Base-by-base conservation (phyloP, 2,113 vertebrate genomes). In the Callipepla californica region DNA sequence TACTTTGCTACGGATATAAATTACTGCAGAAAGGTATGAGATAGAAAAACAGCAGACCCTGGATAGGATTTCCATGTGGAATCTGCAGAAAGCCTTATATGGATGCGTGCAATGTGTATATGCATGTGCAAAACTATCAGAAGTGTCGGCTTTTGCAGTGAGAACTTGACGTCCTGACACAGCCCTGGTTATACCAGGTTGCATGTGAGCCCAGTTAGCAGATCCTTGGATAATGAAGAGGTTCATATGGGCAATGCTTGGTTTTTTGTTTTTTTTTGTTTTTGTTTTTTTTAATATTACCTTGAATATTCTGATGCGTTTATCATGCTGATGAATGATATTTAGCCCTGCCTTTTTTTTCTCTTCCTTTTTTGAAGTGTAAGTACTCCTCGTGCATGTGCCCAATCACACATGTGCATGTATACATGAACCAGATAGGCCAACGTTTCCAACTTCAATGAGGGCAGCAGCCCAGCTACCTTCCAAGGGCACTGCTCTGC, bases 391-490 rank as follows among this genome's bases (percentile, higher is more conserved):
- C 69, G 61, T n/a, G 66, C 70, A 87, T 74, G 51, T 42, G 73
- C 36, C 21, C 23, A 34, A 28, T 2, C 11, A 23, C 32, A n/a
- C 30, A 3, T 7, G 3, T 19, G 17, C 21, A 19, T 28, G 6
- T 50, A 18, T 70, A 50, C 25, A 42, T 8, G 67, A 87, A 72
- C 32, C 47, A 65, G 80, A 78, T 30, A 86, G 84, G 75, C 44
- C 74, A 89, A 21, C 44, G 76, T 58, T 90, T 90, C 76, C 51
- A 90, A 75, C 59, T 73, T 42, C 48, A 73, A 73, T 85, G 87
- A 62, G 80, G 61, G 57, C 61, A 68, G 42, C 62, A 69, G 58
- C 26, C 62, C 61, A 61, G 61, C 23, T 69, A 72, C 89, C 32
- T n/a, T 67, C 40, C 5, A 6, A 77, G 87, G 40, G n/a, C 10